phyloP scores from a whole-genome alignment of 1,140 invertebrate genomes.

The Camponotus floridanus region DNA sequence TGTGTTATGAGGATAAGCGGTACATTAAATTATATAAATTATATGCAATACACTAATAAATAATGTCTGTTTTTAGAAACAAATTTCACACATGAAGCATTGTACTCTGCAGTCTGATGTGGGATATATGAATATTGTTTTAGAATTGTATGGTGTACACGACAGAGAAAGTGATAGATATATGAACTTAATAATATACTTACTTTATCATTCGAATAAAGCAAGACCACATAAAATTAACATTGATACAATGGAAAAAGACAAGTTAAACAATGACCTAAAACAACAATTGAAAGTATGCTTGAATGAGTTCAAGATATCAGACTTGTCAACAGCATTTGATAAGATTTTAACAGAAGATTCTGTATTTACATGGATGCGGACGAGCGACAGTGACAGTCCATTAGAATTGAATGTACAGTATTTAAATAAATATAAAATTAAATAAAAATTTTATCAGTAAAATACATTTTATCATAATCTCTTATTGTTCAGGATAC shows the following conservation, averaged over 20 bases:
- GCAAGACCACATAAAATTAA: slow-evolving; percentile 62
- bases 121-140: slow-evolving; percentile 55
- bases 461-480: slow-evolving; percentile 7
- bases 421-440: slow-evolving; percentile 16
- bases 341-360: slow-evolving; percentile 32
- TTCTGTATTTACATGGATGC: slow-evolving; percentile 56
- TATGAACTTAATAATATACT: slow-evolving; percentile 58
- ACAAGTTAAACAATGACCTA: not conserved
- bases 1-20: not conserved
- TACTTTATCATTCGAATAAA: slow-evolving; percentile 65
- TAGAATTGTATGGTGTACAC: slow-evolving; percentile 64
- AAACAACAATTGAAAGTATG: slow-evolving; percentile 36
- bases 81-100: slow-evolving; percentile 24
- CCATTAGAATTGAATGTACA: slow-evolving; percentile 47
- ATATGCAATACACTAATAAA: not conserved
- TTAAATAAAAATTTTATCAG: not conserved
- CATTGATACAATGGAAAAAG: slow-evolving; percentile 42
- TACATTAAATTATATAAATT: not conserved
- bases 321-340: slow-evolving; percentile 63
- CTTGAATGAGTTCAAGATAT: slow-evolving; percentile 60
- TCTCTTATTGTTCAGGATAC: slow-evolving; percentile 52
- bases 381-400: slow-evolving; percentile 19
- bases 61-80: slow-evolving; percentile 63
- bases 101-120: slow-evolving; percentile 58
- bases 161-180: slow-evolving; percentile 36